Base-by-base conservation (phyloP, 1,140 invertebrate genomes). In the Caenorhabditis inopinata region DNA sequence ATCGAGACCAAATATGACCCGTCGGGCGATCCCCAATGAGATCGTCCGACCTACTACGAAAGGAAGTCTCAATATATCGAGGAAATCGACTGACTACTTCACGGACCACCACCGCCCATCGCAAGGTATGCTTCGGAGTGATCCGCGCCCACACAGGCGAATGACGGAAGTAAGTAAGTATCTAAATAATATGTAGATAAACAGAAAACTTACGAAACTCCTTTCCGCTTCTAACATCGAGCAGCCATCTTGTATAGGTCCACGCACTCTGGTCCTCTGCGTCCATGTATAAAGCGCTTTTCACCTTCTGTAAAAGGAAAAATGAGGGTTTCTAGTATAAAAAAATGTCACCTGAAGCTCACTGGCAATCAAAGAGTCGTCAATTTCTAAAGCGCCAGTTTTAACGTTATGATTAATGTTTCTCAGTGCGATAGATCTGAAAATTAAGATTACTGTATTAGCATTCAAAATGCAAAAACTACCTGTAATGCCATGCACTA, bases 401-500 rank as follows among this genome's bases (percentile, higher is more conserved):
- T 27, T n/a, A 1, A 12, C 23, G 23, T 62, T 25, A 21, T 16
- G 48, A 35, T 78, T 18, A 23, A 78, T 78, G 25, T 51, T 62
- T 42, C 38, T 12, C 21, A 77, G 38, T 18, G 46, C 77, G 29
- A 75, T 35, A 12, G 74, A 47, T 75, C 74, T 75, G 42, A 48
- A 75, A 75, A 25, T 74, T 48, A 3, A 12, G 21, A 25, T 42
- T 42, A 7, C 14, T 42, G 5, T 25, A 18, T n/a, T 5, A 5
- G 18, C 46, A 21, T 45, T 18, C 2, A 2, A 18, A 45, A 74
- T 23, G 16, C 12, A 53, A 62, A 35, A 35, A 12, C 45, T 38
- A 79, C 38, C 78, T 58, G n/a, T 79, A 79, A 51, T 81, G 80
- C 80, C 80, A 81, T 1, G 80, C 80, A 48, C 77, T 80, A 42